phyloP scores from a whole-genome alignment of 2,888 invertebrate species.

The Cheilosia pagana region DNA sequence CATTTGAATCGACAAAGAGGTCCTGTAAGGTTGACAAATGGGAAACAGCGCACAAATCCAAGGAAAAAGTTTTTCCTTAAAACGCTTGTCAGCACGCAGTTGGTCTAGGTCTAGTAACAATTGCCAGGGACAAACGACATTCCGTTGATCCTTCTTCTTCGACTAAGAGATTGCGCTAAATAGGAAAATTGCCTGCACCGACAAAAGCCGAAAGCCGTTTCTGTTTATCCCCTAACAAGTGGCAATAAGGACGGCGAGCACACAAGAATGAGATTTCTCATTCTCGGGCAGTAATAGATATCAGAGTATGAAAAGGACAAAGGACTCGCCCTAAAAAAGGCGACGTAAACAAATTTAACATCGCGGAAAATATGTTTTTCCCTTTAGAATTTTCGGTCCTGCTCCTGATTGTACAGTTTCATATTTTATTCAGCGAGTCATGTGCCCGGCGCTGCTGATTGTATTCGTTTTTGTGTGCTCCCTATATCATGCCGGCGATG shows the following conservation, averaged over 20 bases:
- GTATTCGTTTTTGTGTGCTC: slow-evolving; percentile 5
- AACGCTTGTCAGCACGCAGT: too few species aligned
- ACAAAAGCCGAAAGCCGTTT: slow-evolving; percentile 12
- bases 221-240: background rate
- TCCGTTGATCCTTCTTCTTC: background rate
- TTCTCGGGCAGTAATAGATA: slow-evolving; percentile 43
- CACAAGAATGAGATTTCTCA: slow-evolving; percentile 47
- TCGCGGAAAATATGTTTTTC: slow-evolving; percentile 58
- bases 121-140: too few species aligned
- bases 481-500: slow-evolving; percentile 13
- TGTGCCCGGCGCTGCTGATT: slow-evolving; percentile 15
- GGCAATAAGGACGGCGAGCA: slow-evolving; percentile 5
- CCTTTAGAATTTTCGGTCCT: slow-evolving; percentile 13
- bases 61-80: slow-evolving; percentile 10
- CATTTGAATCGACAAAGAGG: background rate
- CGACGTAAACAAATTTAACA: slow-evolving; percentile 57
- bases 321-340: slow-evolving; percentile 19
- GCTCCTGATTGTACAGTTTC: slow-evolving; percentile 50
- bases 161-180: slow-evolving; percentile 51
- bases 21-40: slow-evolving; percentile 1
- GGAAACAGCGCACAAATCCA: too few species aligned
- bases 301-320: background rate
- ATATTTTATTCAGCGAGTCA: slow-evolving; percentile 56
- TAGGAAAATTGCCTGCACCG: slow-evolving; percentile 33
- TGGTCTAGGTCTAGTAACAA: too few species aligned